phyloP scores from a whole-genome alignment of 2,113 vertebrate species.

The Sialia sialis region DNA sequence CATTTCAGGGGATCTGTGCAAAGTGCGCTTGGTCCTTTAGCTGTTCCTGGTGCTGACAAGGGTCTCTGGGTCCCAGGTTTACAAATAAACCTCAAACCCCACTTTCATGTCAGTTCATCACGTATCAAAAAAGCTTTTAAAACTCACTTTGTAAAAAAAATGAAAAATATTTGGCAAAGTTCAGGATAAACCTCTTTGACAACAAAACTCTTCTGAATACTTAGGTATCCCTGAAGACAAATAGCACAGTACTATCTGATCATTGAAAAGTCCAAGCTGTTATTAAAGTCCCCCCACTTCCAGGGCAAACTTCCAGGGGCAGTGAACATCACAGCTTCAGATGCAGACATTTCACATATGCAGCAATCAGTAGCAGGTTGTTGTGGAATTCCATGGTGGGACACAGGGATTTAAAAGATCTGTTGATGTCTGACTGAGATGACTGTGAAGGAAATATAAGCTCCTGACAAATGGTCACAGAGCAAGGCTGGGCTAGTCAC shows the following conservation, averaged over 20 bases:
- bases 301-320: neutral
- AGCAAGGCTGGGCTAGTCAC: neutral
- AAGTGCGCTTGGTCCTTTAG: neutral
- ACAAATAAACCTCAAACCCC: neutral
- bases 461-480: neutral
- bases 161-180: neutral
- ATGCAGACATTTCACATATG: neutral
- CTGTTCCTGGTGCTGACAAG: neutral
- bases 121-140: neutral
- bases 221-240: neutral
- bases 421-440: neutral
- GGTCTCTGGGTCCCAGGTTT: neutral
- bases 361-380: neutral
- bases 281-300: neutral
- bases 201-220: neutral
- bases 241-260: neutral
- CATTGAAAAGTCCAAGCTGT: neutral
- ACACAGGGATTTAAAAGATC: neutral
- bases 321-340: neutral
- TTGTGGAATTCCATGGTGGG: neutral
- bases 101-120: neutral
- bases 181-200: neutral
- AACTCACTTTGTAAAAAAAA: neutral
- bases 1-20: neutral
- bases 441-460: neutral